phyloP scores from a whole-genome alignment of 2,797 vertebrate genomes.

The Sparus aurata region DNA sequence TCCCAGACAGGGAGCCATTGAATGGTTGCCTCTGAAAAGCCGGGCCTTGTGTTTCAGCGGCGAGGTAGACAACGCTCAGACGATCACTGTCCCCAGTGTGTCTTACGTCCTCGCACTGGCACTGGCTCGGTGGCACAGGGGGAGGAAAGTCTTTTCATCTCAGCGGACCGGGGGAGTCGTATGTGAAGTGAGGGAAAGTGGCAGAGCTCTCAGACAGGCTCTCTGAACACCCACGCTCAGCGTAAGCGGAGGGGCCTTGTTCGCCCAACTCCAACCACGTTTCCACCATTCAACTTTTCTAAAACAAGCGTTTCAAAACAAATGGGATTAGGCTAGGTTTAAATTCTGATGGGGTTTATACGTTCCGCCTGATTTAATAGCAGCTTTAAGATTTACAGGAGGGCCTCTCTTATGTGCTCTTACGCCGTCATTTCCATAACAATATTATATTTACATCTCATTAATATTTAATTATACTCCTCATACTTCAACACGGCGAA shows the following conservation, averaged over 20 bases:
- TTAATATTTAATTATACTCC: conserved; percentile 68
- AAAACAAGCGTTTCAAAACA: conserved; percentile 77
- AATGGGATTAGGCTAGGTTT: conserved; percentile 77
- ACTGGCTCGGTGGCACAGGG: conserved; percentile 61
- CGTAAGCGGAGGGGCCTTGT: conserved; percentile 47
- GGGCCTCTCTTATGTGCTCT: conserved; percentile 57
- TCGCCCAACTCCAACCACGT: conserved; percentile 47
- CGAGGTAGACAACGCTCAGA: conserved; percentile 76
- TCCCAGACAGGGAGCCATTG: conserved; percentile 81
- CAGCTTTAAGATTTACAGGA: conserved; percentile 71
- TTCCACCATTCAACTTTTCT: conserved; percentile 62
- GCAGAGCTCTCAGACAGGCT: conserved; percentile 65
- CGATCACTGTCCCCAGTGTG: conserved; percentile 75
- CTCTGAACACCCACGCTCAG: conserved; percentile 67
- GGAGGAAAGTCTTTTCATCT: conserved; percentile 74
- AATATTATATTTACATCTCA: conserved; percentile 76
- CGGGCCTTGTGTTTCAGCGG: conserved; percentile 83
- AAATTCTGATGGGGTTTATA: conserved; percentile 74
- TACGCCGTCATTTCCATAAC: conserved; percentile 69
- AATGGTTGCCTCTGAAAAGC: conserved; percentile 81
- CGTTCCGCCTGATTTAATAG: conserved; percentile 74
- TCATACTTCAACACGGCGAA: conserved; percentile 58
- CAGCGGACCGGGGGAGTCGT: conserved; percentile 65
- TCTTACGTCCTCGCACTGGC: conserved; percentile 75
- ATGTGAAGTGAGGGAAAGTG: conserved; percentile 67